These are phyloP conservation scores for Ctenopoma kingsleyae DNA, from an alignment of 2,797 vertebrate species.

Conservation along the genomic window DNA sequence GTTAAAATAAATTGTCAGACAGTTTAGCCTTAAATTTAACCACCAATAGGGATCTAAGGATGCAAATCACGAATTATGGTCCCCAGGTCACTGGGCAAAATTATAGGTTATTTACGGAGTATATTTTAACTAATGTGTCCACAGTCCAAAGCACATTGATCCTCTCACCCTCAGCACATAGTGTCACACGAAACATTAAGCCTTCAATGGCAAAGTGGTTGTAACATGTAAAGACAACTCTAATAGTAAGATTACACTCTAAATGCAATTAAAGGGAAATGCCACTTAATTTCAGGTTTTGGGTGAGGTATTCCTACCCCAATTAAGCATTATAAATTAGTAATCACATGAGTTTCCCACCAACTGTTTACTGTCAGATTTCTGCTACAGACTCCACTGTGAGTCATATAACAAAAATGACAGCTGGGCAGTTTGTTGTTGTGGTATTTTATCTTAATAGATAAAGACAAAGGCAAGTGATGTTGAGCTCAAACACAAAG, in stretches of 20 bases:
- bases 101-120: neutral
- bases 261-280: conserved; percentile 71
- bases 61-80: neutral
- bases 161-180: conserved; percentile 17
- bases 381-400: neutral
- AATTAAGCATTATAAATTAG: conserved; percentile 13
- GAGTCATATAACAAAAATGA: conserved; percentile 19
- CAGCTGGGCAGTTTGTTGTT: conserved; percentile 4
- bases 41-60: neutral
- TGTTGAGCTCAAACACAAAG: conserved; percentile 6
- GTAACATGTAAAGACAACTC: conserved; percentile 55
- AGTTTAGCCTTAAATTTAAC: neutral
- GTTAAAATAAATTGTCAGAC: neutral
- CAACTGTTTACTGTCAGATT: neutral
- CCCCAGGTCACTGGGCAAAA: neutral
- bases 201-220: conserved; percentile 22
- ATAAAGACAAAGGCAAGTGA: conserved; percentile 9
- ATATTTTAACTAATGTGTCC: neutral
- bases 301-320: neutral
- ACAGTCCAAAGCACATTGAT: neutral
- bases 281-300: conserved; percentile 59
- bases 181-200: conserved; percentile 11
- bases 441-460: conserved; percentile 15
- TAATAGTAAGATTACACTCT: conserved; percentile 44
- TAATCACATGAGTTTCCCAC: neutral